Evolutionary conservation across 1,140 invertebrate genomes (phyloP).

Genomic region (Diorhabda elongata): DNA sequence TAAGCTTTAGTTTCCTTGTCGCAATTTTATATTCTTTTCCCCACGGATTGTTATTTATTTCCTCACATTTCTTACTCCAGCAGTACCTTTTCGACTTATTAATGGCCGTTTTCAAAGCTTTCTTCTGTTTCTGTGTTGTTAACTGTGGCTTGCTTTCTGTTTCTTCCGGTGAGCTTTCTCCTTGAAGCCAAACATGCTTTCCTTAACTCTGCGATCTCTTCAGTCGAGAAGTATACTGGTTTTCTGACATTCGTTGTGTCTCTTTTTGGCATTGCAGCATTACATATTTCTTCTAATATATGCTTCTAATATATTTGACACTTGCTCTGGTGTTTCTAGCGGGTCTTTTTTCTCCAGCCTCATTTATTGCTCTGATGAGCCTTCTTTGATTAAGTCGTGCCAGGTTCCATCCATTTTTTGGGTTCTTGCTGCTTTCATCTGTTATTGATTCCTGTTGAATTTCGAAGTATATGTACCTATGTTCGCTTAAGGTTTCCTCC

Average conservation of each 20-base stretch:
- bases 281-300: no score
- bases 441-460: neutral
- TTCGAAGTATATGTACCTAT: neutral
- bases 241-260: neutral
- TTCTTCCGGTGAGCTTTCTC: neutral
- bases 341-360: neutral
- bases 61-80: slow-evolving; percentile 17
- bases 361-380: neutral
- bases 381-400: neutral
- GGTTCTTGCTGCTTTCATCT: neutral
- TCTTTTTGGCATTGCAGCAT: no score
- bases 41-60: slow-evolving; percentile 19
- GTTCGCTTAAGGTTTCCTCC: neutral
- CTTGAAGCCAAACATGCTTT: neutral
- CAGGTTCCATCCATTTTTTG: neutral
- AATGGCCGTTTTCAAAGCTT: neutral
- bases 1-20: neutral
- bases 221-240: slow-evolving; percentile 6
- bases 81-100: slow-evolving; percentile 13
- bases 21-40: slow-evolving; percentile 18
- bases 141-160: neutral
- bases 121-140: neutral
- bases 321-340: neutral
- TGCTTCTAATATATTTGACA: neutral
- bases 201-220: slow-evolving; percentile 13